A percentile compares a stretch with the other conserved stretches of the same genome.
phyloP scores from a whole-genome alignment of 2,113 vertebrate genomes.

The Lonchura striata region DNA sequence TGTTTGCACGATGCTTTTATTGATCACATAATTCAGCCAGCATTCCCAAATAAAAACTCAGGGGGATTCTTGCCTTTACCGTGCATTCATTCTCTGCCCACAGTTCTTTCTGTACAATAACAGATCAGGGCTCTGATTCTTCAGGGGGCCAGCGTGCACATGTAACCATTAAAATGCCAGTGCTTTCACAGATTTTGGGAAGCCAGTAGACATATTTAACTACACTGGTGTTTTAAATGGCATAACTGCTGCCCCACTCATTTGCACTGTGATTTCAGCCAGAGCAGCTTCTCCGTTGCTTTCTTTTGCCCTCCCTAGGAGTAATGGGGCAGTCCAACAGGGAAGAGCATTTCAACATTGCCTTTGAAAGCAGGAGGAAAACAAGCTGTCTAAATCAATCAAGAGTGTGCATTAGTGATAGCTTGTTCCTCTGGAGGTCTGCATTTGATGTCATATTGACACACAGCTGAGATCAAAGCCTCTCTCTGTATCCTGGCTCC shows the following conservation, averaged over 20 bases:
- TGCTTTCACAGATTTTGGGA: not conserved
- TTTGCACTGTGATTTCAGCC: not conserved
- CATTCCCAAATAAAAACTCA: not conserved
- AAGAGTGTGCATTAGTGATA: slow-evolving; percentile 13
- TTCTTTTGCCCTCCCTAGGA: not conserved
- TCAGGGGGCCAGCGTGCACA: not conserved
- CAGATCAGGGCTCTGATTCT: not conserved
- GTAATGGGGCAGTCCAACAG: not conserved
- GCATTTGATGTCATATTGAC: slow-evolving; percentile 60
- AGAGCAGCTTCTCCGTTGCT: not conserved
- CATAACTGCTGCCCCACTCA: not conserved
- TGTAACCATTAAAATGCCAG: not conserved
- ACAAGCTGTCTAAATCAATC: slow-evolving; percentile 54
- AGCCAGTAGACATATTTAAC: not conserved
- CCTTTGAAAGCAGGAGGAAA: slow-evolving; percentile 44
- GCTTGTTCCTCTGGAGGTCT: slow-evolving; percentile 32
- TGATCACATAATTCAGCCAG: not conserved
- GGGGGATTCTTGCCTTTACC: not conserved
- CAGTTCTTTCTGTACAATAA: not conserved
- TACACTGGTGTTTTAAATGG: not conserved
- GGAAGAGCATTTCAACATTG: not conserved
- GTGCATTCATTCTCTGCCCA: not conserved
- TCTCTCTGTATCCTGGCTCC: not conserved
- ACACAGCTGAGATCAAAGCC: slow-evolving; percentile 56
- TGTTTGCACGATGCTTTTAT: not conserved